These are phyloP conservation scores for Burhinus oedicnemus DNA, from an alignment of 2,113 vertebrate genomes.

Conservation along the genomic window DNA sequence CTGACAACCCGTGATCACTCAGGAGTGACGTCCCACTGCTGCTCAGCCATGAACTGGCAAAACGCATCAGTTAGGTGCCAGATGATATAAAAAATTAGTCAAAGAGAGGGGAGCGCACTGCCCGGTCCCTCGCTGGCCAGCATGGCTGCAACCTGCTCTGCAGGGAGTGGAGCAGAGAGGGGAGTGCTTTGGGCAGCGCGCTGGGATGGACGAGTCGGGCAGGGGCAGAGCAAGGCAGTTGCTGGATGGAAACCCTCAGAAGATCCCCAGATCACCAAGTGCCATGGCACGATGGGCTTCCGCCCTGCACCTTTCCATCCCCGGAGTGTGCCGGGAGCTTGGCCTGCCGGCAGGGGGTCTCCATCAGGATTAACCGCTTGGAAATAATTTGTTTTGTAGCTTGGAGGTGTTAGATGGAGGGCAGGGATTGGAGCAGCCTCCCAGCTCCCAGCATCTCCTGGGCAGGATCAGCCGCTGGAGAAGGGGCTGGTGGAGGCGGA, in stretches of 20 bases:
- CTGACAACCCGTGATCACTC: accelerated
- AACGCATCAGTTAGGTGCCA: accelerated
- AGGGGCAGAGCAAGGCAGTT: accelerated
- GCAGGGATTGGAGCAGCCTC: background rate
- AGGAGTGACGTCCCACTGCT: accelerated
- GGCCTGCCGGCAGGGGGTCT: accelerated
- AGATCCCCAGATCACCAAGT: accelerated
- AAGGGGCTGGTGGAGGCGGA: background rate
- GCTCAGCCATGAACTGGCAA: background rate
- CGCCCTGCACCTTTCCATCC: background rate
- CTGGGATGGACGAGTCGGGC: background rate
- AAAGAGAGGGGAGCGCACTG: accelerated
- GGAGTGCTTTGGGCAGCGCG: background rate
- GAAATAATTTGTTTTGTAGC: background rate
- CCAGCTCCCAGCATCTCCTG: accelerated
- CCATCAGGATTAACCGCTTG: accelerated
- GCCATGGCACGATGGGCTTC: accelerated
- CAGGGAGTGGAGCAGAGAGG: background rate
- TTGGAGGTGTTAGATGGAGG: accelerated
- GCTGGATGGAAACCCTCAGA: accelerated
- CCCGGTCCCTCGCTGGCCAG: background rate
- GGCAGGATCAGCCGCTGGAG: background rate
- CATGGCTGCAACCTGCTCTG: background rate
- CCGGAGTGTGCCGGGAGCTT: accelerated
- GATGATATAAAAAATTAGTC: background rate